Percentiles rank a stretch among this genome's conserved stretches.
Conservation (phyloP, 2,113 vertebrate species). For the Pachypanchax playfairii region DNA sequence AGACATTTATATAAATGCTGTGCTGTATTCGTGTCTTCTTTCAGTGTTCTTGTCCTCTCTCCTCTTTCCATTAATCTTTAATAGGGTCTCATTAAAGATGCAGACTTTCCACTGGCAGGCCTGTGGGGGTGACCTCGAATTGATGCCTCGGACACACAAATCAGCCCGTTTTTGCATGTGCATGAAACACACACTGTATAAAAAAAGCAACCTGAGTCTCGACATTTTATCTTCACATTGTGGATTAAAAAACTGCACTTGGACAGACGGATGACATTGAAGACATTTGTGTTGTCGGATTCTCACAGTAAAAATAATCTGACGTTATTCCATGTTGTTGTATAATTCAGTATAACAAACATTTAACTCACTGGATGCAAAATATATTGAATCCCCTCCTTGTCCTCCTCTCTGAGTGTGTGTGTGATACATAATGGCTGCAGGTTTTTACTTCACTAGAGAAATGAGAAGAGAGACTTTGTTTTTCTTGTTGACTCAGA, state of each 20-base stretch:
- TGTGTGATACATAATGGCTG: conserved; percentile 8
- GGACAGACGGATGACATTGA: no score
- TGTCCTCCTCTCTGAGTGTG: neutral
- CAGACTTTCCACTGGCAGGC: conserved; percentile 77
- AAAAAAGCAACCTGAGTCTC: neutral
- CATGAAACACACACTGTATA: neutral
- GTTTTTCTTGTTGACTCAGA: conserved; percentile 8
- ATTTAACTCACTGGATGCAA: neutral
- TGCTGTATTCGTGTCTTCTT: neutral
- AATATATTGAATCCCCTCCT: conserved; percentile 14
- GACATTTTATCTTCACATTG: conserved; percentile 3
- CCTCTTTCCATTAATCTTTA: conserved; percentile 71
- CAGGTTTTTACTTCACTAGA: no score
- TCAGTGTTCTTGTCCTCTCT: conserved; percentile 13
- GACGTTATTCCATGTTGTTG: no score
- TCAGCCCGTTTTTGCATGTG: conserved; percentile 11
- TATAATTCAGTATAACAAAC: no score
- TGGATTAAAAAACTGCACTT: neutral
- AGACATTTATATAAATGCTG: neutral
- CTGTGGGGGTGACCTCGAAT: conserved; percentile 68
- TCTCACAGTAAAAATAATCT: no score
- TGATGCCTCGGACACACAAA: conserved; percentile 9
- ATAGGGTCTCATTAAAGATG: conserved; percentile 82
- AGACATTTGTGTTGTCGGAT: no score
- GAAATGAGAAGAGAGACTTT: no score